Percentiles rank a stretch among this genome's conserved stretches.
Evolutionary conservation across 2,888 invertebrate genomes (phyloP).

Genomic region (Podabrus alpinus): DNA sequence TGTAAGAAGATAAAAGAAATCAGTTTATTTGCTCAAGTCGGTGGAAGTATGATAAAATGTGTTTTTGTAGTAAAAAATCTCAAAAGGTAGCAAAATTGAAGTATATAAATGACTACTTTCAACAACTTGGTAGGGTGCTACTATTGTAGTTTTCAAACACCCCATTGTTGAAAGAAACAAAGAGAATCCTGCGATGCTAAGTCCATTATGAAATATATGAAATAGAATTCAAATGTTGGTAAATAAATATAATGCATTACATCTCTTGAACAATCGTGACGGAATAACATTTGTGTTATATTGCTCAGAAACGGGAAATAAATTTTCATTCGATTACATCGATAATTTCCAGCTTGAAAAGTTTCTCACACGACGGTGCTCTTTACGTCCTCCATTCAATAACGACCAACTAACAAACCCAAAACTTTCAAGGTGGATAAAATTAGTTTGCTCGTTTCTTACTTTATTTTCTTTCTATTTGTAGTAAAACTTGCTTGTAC

Average conservation of each 20-base stretch:
- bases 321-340: not conserved
- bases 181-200: not conserved
- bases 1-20: not conserved
- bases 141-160: not conserved
- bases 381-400: not conserved
- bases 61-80: not conserved
- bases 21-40: not conserved
- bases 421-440: not conserved
- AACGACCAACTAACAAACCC: not conserved
- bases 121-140: not conserved
- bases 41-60: not conserved
- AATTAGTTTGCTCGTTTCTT: not conserved
- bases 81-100: not conserved
- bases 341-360: not conserved
- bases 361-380: not conserved
- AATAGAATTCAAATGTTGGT: not conserved
- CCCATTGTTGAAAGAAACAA: not conserved
- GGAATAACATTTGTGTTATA: not conserved
- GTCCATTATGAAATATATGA: not conserved
- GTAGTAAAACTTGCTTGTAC: constrained; percentile 9
- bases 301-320: not conserved
- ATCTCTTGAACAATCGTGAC: not conserved
- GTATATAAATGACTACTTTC: constrained; percentile 1
- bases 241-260: not conserved
- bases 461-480: constrained; percentile 15